Percentiles rank a stretch among this genome's conserved stretches.
These are phyloP conservation scores for Megamerina dolium DNA, from an alignment of 2,888 invertebrate species.

Conservation along the genomic window DNA sequence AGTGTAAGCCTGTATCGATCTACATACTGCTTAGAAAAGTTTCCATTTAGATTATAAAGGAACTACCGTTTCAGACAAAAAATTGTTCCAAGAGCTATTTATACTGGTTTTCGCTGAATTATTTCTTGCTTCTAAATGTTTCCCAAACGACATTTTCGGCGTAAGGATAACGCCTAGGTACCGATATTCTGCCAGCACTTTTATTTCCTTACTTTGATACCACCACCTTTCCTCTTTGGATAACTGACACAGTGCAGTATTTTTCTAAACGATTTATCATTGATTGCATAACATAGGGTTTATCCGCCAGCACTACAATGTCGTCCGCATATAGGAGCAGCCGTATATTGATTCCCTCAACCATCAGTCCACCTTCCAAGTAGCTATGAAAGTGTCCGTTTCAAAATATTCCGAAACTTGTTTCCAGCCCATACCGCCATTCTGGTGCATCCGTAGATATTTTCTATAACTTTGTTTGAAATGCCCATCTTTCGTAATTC, in stretches of 20 bases:
- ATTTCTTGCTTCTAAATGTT: slow-evolving; percentile 1
- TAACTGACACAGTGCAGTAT: not conserved
- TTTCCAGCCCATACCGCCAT: slow-evolving; percentile 3
- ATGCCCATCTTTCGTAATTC: slow-evolving; percentile 2
- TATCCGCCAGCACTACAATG: not conserved
- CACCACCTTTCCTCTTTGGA: not conserved
- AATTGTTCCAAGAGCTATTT: not conserved
- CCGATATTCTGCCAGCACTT: not conserved
- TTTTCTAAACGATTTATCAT: not conserved
- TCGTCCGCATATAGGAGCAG: slow-evolving; percentile 6
- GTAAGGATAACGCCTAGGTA: not conserved
- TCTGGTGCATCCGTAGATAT: slow-evolving; percentile 5
- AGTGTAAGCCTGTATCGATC: not conserved
- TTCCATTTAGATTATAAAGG: not conserved
- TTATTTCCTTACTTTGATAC: not conserved
- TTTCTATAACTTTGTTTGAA: slow-evolving; percentile 9
- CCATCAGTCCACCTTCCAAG: slow-evolving; percentile 2
- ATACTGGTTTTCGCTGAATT: not conserved
- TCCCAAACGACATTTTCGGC: not conserved
- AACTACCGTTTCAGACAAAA: not conserved
- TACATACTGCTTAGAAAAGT: not conserved
- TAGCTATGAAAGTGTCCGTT: not conserved
- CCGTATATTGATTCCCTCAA: not conserved
- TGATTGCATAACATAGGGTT: not conserved
- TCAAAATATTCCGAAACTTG: slow-evolving; percentile 4